Evolutionary conservation across 2,888 invertebrate species (phyloP).

Genomic region (Andrena minutula): DNA sequence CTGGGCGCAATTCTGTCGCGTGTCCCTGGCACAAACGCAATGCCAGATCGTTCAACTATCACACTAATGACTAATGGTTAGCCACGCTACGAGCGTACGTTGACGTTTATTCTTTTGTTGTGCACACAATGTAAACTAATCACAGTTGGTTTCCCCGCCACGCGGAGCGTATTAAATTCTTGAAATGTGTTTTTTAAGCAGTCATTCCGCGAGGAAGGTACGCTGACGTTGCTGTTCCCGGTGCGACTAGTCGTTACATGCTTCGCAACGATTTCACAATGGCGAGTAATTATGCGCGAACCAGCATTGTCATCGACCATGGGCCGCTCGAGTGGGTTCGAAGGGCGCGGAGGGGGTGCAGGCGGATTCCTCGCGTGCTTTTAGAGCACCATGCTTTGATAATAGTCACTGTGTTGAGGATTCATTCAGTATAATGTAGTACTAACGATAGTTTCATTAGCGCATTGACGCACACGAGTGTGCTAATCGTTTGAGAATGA

Average conservation of each 20-base stretch:
- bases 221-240: slow-evolving; percentile 9
- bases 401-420: not conserved
- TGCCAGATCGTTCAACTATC: slow-evolving; percentile 42
- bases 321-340: not conserved
- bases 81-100: slow-evolving; percentile 11
- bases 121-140: slow-evolving; percentile 32
- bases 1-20: slow-evolving; percentile 44
- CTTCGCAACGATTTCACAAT: slow-evolving; percentile 41
- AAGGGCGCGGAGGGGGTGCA: not conserved
- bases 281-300: slow-evolving; percentile 21
- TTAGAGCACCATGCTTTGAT: not conserved
- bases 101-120: slow-evolving; percentile 19
- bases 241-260: slow-evolving; percentile 5
- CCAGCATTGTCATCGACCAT: slow-evolving; percentile 30
- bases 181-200: slow-evolving; percentile 13
- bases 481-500: not conserved
- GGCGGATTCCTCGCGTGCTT: not conserved
- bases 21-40: slow-evolving; percentile 26
- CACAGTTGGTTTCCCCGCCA: not conserved
- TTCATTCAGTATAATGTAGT: no score
- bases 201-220: not conserved
- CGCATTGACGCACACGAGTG: not conserved
- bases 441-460: slow-evolving; percentile 3
- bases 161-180: slow-evolving; percentile 1
- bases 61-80: slow-evolving; percentile 29